Base-by-base conservation (phyloP, 1,140 invertebrate species). In the Patella vulgata region DNA sequence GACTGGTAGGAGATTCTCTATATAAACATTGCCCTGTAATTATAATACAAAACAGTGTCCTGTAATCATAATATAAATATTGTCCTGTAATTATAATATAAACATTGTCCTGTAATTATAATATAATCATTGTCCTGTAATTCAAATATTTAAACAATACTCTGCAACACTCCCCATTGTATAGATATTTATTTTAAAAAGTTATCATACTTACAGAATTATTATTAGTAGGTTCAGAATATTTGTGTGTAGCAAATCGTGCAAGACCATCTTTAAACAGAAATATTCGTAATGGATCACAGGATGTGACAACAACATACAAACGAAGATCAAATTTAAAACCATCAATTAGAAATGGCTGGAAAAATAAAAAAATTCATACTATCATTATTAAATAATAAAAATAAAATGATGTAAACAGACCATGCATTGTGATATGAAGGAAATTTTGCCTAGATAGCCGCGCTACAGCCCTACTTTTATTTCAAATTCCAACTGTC, bases 171-270 rank as follows among this genome's bases (percentile, higher is more conserved):
- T 23, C 25, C 14, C 6, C 17, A 6, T 9, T 6, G 6, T 46
- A 6, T 46, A 46, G 6, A n/a, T 9, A 5, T 46, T 27, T 8
- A 43, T 14, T 14, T 54, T 25, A n/a, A n/a, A n/a, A n/a, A n/a
- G n/a, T n/a, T n/a, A n/a, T n/a, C n/a, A n/a, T 44, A 74, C 82
- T 80, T 72, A 85, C 84, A 54, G 80, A 68, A 63, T 96, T 96
- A 36, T 89, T 87, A 17, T 88, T 85, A 46, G 88, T 91, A 0
- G 93, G 93, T 71, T 93, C 91, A 62, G 89, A 89, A 75, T 95
- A 96, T 71, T 91, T 88, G 67, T 88, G 91, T 1, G 94, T 96
- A 0, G 93, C 93, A 83, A 96, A 95, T 75, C 92, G 89, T 58
- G 82, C 83, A 25, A 85, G 73, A 6, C 84, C 84, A 62, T 85